These are phyloP conservation scores for Amblyopsis rosae DNA, from an alignment of 2,113 vertebrate species.

Conservation along the genomic window DNA sequence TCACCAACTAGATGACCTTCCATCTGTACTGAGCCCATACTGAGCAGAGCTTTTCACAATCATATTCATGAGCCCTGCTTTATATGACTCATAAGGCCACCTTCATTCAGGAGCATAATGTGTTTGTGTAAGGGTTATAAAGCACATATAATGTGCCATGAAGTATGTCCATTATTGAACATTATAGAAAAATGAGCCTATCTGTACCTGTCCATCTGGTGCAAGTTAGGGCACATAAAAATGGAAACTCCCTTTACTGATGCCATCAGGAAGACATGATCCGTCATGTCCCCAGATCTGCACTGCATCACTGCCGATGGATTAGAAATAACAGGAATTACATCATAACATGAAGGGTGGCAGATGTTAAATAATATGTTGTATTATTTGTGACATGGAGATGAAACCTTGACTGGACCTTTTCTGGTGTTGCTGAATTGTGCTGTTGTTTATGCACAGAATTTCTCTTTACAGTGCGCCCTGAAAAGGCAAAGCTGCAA, in stretches of 20 bases:
- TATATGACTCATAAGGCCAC: constrained; percentile 91
- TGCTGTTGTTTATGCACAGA: too few species aligned
- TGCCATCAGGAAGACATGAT: constrained; percentile 57
- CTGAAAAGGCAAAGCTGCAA: too few species aligned
- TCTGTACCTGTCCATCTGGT: constrained; percentile 47
- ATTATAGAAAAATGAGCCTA: constrained; percentile 77
- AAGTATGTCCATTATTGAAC: constrained; percentile 93
- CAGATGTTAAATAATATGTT: constrained; percentile 12
- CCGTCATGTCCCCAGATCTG: constrained; percentile 39
- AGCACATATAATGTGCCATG: constrained; percentile 90
- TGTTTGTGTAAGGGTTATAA: constrained; percentile 92
- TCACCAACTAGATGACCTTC: constrained; percentile 79
- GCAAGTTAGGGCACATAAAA: constrained; percentile 70
- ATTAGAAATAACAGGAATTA: constrained; percentile 31
- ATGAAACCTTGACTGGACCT: too few species aligned
- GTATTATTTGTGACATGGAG: not conserved
- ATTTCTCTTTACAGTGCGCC: too few species aligned
- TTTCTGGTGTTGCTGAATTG: too few species aligned
- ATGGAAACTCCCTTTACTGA: constrained; percentile 61
- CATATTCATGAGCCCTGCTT: constrained; percentile 88
- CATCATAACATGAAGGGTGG: constrained; percentile 21
- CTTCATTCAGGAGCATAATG: constrained; percentile 85
- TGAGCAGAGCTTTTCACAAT: constrained; percentile 83
- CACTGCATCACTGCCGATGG: constrained; percentile 25
- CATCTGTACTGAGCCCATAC: constrained; percentile 78